Evolutionary conservation across 37 sponge, comb jelly and placozoan species (phyloP), one percentile per base, ranked within the genome.

Genomic region (Haliclona indistincta): DNA sequence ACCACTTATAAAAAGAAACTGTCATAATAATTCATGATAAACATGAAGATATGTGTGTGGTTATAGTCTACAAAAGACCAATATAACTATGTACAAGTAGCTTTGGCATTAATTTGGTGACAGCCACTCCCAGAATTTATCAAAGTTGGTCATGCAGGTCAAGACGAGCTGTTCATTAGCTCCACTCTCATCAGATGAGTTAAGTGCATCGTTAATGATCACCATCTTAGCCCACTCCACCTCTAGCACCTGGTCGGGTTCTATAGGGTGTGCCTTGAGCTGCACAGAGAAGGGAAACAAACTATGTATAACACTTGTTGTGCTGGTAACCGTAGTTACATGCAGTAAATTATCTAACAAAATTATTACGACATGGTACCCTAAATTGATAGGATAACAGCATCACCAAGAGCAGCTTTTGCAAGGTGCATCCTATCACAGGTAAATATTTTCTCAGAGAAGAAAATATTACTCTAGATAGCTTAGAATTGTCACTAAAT

Each of bases 141-240:
- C 63, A 45, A 80, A 85, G 41, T 45, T 69, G 20, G 49, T 63
- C 68, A 29, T 76, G 22, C 47, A 43, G 0, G 82, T 74, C 43
- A 90, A 85, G 0, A 15, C 45, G n/a, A 90, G 71, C 15, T 77
- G 38, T 26, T 79, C 80, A 15, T 75, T 90, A 43, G 85, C 56
- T 4, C 90, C 90, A 26, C 35, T 47, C 2, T 42, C 32, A 23
- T 71, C 74, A 3, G 84, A 71, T 1, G 91, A 81, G 43, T 15
- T 43, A 15, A 85, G 62, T 15, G 91, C 44, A 54, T 73, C 51
- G n/a, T 75, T 51, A 8, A 71, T 67, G 10, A 85, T 58, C 3
- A 81, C 47, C 64, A 77, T 90, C 83, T 90, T 90, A 20, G 54
- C 77, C 70, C 87, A 90, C 62, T 90, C 91, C 30, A 81, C 66